Percentiles rank a stretch among this genome's conserved stretches.
Conservation (phyloP, 1,140 invertebrate genomes). For the Megalopta genalis region DNA sequence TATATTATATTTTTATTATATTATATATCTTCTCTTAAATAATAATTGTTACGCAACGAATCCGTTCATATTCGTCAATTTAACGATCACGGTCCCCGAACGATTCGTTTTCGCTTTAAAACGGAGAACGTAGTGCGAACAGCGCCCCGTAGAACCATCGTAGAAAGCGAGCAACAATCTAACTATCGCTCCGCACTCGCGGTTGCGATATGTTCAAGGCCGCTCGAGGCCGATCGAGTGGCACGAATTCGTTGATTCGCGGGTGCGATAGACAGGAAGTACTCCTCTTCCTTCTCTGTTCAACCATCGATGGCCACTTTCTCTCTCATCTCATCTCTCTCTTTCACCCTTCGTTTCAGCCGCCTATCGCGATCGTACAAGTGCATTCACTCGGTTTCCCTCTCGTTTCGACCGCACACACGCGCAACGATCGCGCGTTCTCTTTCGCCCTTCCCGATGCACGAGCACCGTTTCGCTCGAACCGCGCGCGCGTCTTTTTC, state of each 20-base stretch:
- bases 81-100: too few species aligned
- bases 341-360: not conserved
- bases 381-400: conserved; percentile 3
- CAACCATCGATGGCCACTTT: not conserved
- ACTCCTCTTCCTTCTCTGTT: conserved; percentile 6
- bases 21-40: too few species aligned
- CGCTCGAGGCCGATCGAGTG: conserved; percentile 65
- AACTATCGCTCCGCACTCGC: conserved; percentile 20
- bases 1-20: too few species aligned
- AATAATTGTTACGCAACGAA: too few species aligned
- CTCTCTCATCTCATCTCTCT: not conserved
- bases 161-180: conserved; percentile 47
- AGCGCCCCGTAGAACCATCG: conserved; percentile 1
- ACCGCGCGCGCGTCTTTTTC: not conserved
- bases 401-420: not conserved
- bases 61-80: too few species aligned
- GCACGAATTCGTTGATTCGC: conserved; percentile 58
- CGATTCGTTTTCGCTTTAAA: too few species aligned
- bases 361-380: not conserved
- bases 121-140: not conserved
- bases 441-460: not conserved
- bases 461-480: too few species aligned
- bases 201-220: conserved; percentile 52
- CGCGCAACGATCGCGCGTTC: not conserved
- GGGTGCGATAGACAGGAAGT: conserved; percentile 33